These are phyloP conservation scores for Chrysopilus asiliformis DNA, from an alignment of 2,888 invertebrate species.

Conservation along the genomic window DNA sequence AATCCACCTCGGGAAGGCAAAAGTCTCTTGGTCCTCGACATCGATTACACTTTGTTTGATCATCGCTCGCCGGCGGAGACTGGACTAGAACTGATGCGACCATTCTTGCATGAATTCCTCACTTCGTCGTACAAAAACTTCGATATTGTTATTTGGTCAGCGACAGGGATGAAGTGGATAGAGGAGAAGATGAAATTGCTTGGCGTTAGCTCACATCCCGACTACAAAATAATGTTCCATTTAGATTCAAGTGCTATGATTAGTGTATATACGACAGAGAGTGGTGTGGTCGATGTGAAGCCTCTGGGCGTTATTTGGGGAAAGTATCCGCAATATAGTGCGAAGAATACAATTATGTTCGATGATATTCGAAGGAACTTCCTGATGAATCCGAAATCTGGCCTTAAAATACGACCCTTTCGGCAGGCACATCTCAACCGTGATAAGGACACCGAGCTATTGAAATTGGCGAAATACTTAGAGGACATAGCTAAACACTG, in stretches of 20 bases:
- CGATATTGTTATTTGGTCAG: conserved; percentile 97
- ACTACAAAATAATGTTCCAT: conserved; percentile 87
- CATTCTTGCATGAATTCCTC: conserved; percentile 88
- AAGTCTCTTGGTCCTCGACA: conserved; percentile 83
- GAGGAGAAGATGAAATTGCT: conserved; percentile 91
- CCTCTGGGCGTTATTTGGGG: conserved; percentile 96
- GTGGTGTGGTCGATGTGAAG: conserved; percentile 88
- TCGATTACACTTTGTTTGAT: conserved; percentile 94
- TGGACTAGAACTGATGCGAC: conserved; percentile 80
- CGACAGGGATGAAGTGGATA: conserved; percentile 97
- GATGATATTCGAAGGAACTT: conserved; percentile 93
- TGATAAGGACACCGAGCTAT: conserved; percentile 66
- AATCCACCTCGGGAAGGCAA: conserved; percentile 75
- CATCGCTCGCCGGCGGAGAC: conserved; percentile 87
- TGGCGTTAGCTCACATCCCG: conserved; percentile 67
- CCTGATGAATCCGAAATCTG: conserved; percentile 92
- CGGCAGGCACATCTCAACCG: conserved; percentile 82
- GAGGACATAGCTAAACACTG: conserved; percentile 65
- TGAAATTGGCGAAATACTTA: conserved; percentile 68
- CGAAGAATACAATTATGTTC: conserved; percentile 94
- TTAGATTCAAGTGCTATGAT: conserved; percentile 91
- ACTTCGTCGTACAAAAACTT: conserved; percentile 77
- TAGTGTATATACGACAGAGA: conserved; percentile 77
- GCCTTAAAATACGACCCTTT: conserved; percentile 80
- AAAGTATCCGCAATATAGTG: conserved; percentile 73